These are phyloP conservation scores for Phoenicopterus ruber DNA, from an alignment of 2,113 vertebrate species.

Conservation along the genomic window DNA sequence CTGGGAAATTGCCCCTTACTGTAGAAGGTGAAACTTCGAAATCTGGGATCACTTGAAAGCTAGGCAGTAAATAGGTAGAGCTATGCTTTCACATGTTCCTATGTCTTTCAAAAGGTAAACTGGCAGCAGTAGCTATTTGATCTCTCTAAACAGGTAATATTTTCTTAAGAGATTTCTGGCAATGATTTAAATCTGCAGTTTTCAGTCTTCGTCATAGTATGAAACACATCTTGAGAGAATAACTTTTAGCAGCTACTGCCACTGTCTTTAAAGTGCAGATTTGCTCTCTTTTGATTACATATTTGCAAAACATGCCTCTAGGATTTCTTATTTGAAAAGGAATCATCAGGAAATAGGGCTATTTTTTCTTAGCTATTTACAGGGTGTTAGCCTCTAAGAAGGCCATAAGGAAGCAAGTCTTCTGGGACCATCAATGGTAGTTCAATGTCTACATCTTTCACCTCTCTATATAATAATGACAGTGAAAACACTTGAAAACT, in stretches of 20 bases:
- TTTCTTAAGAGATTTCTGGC: neutral
- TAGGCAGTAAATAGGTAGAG: neutral
- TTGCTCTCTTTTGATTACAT: neutral
- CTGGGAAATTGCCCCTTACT: neutral
- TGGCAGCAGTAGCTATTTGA: neutral
- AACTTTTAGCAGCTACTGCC: neutral
- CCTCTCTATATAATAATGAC: neutral
- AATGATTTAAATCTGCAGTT: neutral
- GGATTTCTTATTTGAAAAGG: neutral
- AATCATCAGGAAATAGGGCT: neutral
- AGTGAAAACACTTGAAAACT: neutral
- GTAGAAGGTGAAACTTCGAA: neutral
- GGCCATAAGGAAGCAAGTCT: neutral
- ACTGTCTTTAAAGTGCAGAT: neutral
- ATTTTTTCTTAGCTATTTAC: neutral
- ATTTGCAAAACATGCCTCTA: neutral
- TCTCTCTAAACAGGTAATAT: neutral
- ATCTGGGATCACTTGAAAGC: neutral
- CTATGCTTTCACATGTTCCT: neutral
- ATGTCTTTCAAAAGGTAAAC: neutral
- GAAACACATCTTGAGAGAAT: neutral
- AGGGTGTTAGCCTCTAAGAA: neutral
- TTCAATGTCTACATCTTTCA: neutral
- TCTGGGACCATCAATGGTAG: neutral
- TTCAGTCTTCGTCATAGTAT: neutral